These are phyloP conservation scores for Trichonephila clavipes DNA, from an alignment of 1,140 invertebrate species.

Conservation along the genomic window DNA sequence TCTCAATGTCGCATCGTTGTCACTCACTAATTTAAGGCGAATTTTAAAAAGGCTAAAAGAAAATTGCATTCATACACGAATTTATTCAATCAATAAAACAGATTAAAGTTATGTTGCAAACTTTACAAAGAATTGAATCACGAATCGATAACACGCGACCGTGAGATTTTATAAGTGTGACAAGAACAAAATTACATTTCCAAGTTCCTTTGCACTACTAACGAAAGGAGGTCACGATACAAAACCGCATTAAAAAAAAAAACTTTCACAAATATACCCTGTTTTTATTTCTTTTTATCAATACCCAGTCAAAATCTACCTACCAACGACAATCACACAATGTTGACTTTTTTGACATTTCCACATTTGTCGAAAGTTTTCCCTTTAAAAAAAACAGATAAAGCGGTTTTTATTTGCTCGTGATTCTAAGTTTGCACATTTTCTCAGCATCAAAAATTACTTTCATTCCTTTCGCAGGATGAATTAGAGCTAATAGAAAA, in stretches of 20 bases:
- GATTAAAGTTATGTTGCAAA: no score
- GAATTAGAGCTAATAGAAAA: no score
- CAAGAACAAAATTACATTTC: not conserved
- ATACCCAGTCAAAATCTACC: not conserved
- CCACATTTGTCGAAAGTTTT: not conserved
- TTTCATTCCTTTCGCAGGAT: no score
- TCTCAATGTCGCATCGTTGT: no score
- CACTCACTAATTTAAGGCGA: no score
- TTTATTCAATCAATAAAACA: no score
- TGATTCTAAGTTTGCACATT: not conserved
- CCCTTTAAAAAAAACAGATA: not conserved
- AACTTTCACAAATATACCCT: not conserved
- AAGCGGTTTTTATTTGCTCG: not conserved
- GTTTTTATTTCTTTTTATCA: not conserved
- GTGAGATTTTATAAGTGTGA: no score
- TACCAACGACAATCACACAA: not conserved
- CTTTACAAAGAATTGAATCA: no score
- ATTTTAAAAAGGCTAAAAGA: no score
- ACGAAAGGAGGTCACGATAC: not conserved
- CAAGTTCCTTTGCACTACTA: not conserved
- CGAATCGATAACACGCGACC: no score
- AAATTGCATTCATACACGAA: no score
- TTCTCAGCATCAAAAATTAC: no score
- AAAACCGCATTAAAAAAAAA: not conserved
- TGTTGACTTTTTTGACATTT: not conserved